These are phyloP conservation scores for Pteromalus puparum DNA, from an alignment of 1,140 invertebrate genomes.

Conservation along the genomic window DNA sequence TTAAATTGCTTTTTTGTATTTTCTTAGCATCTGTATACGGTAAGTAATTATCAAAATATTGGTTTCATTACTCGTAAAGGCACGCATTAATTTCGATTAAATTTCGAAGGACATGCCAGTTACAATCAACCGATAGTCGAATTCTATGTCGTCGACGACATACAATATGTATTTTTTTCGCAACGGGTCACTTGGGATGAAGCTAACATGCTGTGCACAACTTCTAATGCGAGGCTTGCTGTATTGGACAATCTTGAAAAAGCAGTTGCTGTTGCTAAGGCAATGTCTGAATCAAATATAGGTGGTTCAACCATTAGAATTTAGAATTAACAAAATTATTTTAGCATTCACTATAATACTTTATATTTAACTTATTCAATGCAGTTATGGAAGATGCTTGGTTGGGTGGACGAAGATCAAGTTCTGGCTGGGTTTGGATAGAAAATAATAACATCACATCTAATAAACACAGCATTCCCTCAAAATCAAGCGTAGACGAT, in stretches of 20 bases:
- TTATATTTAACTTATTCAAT: not conserved
- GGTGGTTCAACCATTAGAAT: conserved; percentile 36
- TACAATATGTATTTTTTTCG: conserved; percentile 60
- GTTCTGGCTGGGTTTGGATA: conserved; percentile 59
- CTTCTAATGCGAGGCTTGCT: conserved; percentile 56
- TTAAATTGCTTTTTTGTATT: not conserved
- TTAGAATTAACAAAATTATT: conserved; percentile 6
- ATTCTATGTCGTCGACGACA: conserved; percentile 54
- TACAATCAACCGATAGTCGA: conserved; percentile 58
- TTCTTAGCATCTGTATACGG: not conserved
- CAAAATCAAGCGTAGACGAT: conserved; percentile 54
- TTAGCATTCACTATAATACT: not conserved
- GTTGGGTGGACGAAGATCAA: conserved; percentile 58
- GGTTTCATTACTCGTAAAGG: not conserved
- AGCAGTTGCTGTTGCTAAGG: conserved; percentile 50
- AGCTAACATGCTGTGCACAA: conserved; percentile 56
- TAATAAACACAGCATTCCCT: conserved; percentile 51
- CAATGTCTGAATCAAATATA: conserved; percentile 61
- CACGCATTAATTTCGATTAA: not conserved
- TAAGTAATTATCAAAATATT: not conserved
- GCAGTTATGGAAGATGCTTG: conserved; percentile 60
- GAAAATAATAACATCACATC: conserved; percentile 41
- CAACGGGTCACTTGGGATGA: conserved; percentile 61
- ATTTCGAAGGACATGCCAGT: conserved; percentile 27
- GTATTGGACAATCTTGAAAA: conserved; percentile 59